phyloP scores from a whole-genome alignment of 2,888 invertebrate genomes.

The Cerceris ruficornis region DNA sequence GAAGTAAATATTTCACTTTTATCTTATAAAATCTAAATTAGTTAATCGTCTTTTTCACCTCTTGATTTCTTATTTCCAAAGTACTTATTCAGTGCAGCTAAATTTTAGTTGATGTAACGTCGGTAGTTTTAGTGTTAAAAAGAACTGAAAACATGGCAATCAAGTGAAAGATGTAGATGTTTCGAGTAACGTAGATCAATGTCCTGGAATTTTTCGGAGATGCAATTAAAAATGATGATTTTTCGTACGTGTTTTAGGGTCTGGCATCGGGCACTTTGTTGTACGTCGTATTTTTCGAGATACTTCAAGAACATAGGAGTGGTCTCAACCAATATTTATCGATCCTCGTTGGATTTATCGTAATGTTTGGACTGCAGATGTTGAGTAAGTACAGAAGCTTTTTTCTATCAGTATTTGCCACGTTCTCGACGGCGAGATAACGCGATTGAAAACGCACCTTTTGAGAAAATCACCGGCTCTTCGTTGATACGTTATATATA shows the following conservation, averaged over 20 bases:
- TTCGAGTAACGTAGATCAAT: neutral
- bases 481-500: too few species aligned
- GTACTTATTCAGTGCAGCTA: too few species aligned
- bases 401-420: constrained; percentile 1
- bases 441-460: neutral
- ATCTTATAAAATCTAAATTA: too few species aligned
- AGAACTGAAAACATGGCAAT: too few species aligned
- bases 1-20: too few species aligned
- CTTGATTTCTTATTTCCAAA: too few species aligned
- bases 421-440: neutral
- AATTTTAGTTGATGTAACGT: too few species aligned
- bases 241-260: constrained; percentile 85
- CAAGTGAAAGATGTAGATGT: too few species aligned
- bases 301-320: constrained; percentile 85
- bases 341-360: constrained; percentile 86
- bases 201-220: neutral
- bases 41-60: too few species aligned
- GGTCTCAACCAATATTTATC: constrained; percentile 87
- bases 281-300: constrained; percentile 98
- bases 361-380: constrained; percentile 88
- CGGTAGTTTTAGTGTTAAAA: too few species aligned
- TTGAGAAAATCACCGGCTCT: neutral
- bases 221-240: neutral
- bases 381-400: constrained; percentile 82
- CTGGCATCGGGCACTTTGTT: constrained; percentile 95